Evolutionary conservation across 2,888 invertebrate genomes (phyloP), one percentile per base, ranked within the genome.

Genomic region (Scaptomyza flava): DNA sequence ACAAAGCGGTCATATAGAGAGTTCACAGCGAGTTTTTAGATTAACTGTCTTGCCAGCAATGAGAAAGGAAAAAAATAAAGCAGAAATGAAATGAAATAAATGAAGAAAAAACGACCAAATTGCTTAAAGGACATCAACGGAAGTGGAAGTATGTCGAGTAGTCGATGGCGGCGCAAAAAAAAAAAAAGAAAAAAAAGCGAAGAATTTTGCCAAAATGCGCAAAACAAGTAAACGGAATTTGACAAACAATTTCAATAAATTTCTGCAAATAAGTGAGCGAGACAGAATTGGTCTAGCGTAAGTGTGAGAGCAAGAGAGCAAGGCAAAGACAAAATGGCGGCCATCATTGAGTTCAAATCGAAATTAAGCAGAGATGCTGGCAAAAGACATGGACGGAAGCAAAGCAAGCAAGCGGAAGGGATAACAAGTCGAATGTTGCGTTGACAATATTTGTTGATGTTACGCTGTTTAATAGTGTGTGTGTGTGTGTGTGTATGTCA

Each of bases 221-320:
- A 84, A 85, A 85, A 77, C 82, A 87, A 87, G 87, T 80, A 75
- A 87, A 75, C 79, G 87, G 87, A 87, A 87, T 85, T 85, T 85
- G 85, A 85, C 85, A 87, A 85, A 87, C 87, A 87, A 85, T 87
- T 85, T 85, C 85, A 87, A 85, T 87, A 87, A 87, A 85, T 87
- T 85, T 82, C 73, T 75, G 87, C 75, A 85, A 87, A 87, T 85
- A 82, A 87, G 68, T 75, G 84, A 85, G 64, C 56, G 70, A 69
- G 71, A 71, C 53, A 65, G 66, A 56, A 57, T 27, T 14, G 7
- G 46, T 20, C 20, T 36, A 8, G 53, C 42, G 47, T 33, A 42
- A 64, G 67, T 58, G 46, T 52, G 57, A 70, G 54, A 67, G 50
- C 12, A 50, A 68, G 23, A 42, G 45, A 66, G 30, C 23, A 33